Percentiles rank a stretch among this genome's conserved stretches.
phyloP scores from a whole-genome alignment of 2,113 vertebrate genomes.

The Triplophysa siluroides region DNA sequence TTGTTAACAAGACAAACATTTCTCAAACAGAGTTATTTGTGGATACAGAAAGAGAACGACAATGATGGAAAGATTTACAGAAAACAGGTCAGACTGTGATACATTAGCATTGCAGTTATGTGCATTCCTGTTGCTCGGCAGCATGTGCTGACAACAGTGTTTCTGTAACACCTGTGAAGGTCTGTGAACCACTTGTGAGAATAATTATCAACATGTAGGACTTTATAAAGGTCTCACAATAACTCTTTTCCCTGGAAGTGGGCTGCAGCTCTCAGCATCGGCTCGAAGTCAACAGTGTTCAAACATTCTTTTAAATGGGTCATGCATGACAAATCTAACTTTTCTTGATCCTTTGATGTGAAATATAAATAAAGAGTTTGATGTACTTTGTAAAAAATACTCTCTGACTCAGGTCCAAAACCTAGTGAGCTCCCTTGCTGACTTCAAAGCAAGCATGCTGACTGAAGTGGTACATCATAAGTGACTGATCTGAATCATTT shows the following conservation, averaged over 20 bases:
- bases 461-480: too few species aligned
- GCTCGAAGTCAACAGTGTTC: background rate
- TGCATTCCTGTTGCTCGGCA: background rate
- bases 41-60: conserved; percentile 34
- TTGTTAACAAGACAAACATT: background rate
- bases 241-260: conserved; percentile 1
- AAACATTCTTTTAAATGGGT: conserved; percentile 4
- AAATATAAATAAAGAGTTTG: too few species aligned
- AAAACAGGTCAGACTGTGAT: background rate
- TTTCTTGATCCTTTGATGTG: too few species aligned
- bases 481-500: too few species aligned
- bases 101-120: conserved; percentile 9
- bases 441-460: too few species aligned
- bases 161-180: conserved; percentile 16
- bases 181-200: conserved; percentile 27
- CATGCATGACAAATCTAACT: background rate
- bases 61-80: conserved; percentile 23
- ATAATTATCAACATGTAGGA: background rate
- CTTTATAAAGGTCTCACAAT: background rate
- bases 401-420: too few species aligned
- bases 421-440: too few species aligned
- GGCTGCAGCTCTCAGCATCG: background rate
- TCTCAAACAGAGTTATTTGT: conserved; percentile 2
- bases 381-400: too few species aligned
- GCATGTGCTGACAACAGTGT: conserved; percentile 32